Evolutionary conservation across 1,140 invertebrate genomes (phyloP).

Genomic region (Philotrypesis tridentata): DNA sequence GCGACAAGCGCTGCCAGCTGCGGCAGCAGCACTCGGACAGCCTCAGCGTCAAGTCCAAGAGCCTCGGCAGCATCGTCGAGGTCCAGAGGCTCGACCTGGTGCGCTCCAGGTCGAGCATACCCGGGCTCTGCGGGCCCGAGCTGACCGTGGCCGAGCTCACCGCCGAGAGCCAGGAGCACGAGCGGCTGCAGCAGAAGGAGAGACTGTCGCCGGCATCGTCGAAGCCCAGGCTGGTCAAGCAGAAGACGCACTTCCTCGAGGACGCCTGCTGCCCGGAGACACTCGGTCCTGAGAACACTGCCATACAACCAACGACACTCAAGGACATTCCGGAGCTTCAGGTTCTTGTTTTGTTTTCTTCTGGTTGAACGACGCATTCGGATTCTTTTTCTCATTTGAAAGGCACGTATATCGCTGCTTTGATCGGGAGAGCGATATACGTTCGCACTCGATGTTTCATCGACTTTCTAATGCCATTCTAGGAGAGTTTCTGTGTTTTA

Average conservation of each 20-base stretch:
- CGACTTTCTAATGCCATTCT: too few relatives aligned
- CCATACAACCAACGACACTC: constrained; percentile 62
- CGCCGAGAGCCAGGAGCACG: neutral
- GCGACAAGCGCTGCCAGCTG: constrained; percentile 61
- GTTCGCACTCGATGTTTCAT: too few relatives aligned
- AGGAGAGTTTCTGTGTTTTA: too few relatives aligned
- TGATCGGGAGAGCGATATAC: too few relatives aligned
- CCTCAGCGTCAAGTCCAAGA: constrained; percentile 83
- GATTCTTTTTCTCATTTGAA: too few relatives aligned
- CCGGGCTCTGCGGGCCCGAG: constrained; percentile 74
- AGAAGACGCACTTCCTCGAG: constrained; percentile 65
- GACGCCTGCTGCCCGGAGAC: constrained; percentile 60
- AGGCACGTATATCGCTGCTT: too few relatives aligned
- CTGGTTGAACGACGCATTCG: too few relatives aligned
- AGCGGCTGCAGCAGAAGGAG: neutral
- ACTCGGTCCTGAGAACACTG: constrained; percentile 62
- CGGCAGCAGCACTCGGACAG: constrained; percentile 68
- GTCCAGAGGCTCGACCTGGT: constrained; percentile 80
- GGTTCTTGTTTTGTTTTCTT: constrained; percentile 47
- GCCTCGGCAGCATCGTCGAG: constrained; percentile 86
- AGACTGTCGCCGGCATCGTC: constrained; percentile 59
- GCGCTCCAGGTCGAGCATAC: constrained; percentile 83
- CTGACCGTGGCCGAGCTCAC: constrained; percentile 1
- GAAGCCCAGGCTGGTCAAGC: constrained; percentile 66
- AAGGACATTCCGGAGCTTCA: constrained; percentile 65